Base-by-base conservation (phyloP, 2,113 vertebrate species). In the Catagonus wagneri region DNA sequence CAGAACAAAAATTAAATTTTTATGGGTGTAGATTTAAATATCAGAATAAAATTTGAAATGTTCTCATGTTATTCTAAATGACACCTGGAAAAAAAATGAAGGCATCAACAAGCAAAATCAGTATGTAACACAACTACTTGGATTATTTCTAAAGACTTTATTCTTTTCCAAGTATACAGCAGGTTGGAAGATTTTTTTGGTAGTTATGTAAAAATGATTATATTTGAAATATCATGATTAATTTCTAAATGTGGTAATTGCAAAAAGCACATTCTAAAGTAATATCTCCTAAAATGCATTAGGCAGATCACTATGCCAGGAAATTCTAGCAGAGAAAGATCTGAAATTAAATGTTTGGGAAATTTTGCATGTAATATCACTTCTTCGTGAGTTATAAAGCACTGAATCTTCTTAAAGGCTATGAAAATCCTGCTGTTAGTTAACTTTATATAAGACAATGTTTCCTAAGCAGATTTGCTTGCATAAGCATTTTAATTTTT, bases 11-110 rank as follows among this genome's bases (percentile, higher is more conserved):
- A 96, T 80, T 87, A 97, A 96, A 71, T 89, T 97, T 96, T 96
- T 97, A 80, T 95, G 91, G 23, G 10, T 87, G 56, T 85, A 83
- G 66, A 97, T 97, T 97, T 96, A 96, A 98, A 98, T 97, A 97
- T 52, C 10, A 96, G 63, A 96, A 93, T 89, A 90, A 83, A 96
- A 90, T 93, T 83, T 95, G 95, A 56, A 95, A 93, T 94, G 76
- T 96, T 97, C 56, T 79, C 68, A 90, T 87, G 76, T 90, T 96
- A 96, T 93, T 97, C 87, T 96, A 93, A 79, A 84, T 91, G 79
- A 97, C 89, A 94, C 89, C 71, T 97, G 91, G 90, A 91, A 97
- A 98, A 97, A 86, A 98, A 97, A 86, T 97, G 74, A 98, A 60
- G 91, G 7, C 23, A 83, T 93, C 10, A 90, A n/a, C 2, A 32